These are phyloP conservation scores for Apocheima hispidaria DNA, from an alignment of 2,888 invertebrate genomes.

Conservation along the genomic window DNA sequence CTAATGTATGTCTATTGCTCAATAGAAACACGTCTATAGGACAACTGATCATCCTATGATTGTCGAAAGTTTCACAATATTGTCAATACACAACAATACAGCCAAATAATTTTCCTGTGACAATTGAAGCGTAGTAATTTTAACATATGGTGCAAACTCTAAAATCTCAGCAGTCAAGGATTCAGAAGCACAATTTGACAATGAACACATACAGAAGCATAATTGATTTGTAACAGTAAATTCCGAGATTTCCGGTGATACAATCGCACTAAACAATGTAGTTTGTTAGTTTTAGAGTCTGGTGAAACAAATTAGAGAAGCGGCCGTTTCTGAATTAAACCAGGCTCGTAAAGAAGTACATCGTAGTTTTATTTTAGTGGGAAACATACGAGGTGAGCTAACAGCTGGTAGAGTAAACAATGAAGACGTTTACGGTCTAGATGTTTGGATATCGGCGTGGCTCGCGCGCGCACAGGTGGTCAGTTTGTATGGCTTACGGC, in stretches of 20 bases:
- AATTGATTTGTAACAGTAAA: slow-evolving; percentile 31
- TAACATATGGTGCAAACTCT: slow-evolving; percentile 21
- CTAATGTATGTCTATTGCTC: too few species aligned
- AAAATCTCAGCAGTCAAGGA: slow-evolving; percentile 36
- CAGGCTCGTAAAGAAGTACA: slow-evolving; percentile 16
- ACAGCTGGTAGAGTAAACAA: slow-evolving; percentile 33
- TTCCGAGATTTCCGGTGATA: slow-evolving; percentile 31
- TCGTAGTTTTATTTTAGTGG: slow-evolving; percentile 21
- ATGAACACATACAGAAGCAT: slow-evolving; percentile 28
- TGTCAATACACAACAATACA: not conserved
- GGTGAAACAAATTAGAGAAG: slow-evolving; percentile 29
- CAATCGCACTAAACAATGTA: slow-evolving; percentile 30
- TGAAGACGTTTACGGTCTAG: slow-evolving; percentile 31
- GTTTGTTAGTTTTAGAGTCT: slow-evolving; percentile 38
- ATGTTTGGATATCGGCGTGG: slow-evolving; percentile 24
- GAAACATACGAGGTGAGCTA: slow-evolving; percentile 16
- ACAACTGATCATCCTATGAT: not conserved
- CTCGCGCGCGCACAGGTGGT: slow-evolving; percentile 12
- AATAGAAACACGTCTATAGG: too few species aligned
- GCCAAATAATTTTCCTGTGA: not conserved
- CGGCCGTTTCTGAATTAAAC: slow-evolving; percentile 34
- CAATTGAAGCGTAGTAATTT: slow-evolving; percentile 11
- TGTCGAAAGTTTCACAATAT: slow-evolving; percentile 2
- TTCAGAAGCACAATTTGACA: too few species aligned
- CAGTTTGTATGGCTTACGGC: not conserved